phyloP scores from a whole-genome alignment of 2,797 vertebrate species.

The Sebastolobus altivelis region DNA sequence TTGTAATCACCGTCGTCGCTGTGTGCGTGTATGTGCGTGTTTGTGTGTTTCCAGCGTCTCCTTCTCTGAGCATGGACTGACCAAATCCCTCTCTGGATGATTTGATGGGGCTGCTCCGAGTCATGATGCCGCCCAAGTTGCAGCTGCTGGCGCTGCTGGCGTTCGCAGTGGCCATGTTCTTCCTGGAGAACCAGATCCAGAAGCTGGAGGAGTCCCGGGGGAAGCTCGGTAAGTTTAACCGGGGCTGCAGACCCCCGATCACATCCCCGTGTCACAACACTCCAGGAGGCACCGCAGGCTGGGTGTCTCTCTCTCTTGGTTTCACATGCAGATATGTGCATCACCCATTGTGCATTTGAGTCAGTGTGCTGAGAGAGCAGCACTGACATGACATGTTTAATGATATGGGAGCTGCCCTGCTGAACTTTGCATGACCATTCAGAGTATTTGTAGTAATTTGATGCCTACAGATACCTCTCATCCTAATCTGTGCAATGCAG shows the following conservation, averaged over 20 bases:
- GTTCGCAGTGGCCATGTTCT: slow-evolving; percentile 94
- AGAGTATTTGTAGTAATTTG: not conserved
- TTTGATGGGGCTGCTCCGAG: slow-evolving; percentile 97
- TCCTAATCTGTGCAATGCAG: slow-evolving; percentile 6
- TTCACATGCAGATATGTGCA: not conserved
- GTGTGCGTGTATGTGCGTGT: slow-evolving; percentile 2
- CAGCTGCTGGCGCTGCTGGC: slow-evolving; percentile 96
- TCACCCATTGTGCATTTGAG: slow-evolving; percentile 38
- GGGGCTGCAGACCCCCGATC: slow-evolving; percentile 35
- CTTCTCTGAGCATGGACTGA: slow-evolving; percentile 86
- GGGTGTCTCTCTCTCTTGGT: not conserved
- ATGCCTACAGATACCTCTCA: not conserved
- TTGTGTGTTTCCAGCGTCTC: slow-evolving; percentile 52
- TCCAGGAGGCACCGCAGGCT: slow-evolving; percentile 6
- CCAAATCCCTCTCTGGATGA: slow-evolving; percentile 78
- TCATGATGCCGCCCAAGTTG: slow-evolving; percentile 99
- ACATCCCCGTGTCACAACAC: not conserved
- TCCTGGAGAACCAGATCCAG: slow-evolving; percentile 98
- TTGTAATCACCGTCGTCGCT: slow-evolving; percentile 62
- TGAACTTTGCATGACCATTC: slow-evolving; percentile 39
- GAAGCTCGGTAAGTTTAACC: slow-evolving; percentile 94
- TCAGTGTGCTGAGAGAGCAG: slow-evolving; percentile 9
- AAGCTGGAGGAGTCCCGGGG: slow-evolving; percentile 97
- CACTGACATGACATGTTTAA: slow-evolving; percentile 8
- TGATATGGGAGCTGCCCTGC: not conserved